Evolutionary conservation across 2,797 vertebrate species (phyloP), one percentile per base, ranked within the genome.

Genomic region (Eremophila alpestris): DNA sequence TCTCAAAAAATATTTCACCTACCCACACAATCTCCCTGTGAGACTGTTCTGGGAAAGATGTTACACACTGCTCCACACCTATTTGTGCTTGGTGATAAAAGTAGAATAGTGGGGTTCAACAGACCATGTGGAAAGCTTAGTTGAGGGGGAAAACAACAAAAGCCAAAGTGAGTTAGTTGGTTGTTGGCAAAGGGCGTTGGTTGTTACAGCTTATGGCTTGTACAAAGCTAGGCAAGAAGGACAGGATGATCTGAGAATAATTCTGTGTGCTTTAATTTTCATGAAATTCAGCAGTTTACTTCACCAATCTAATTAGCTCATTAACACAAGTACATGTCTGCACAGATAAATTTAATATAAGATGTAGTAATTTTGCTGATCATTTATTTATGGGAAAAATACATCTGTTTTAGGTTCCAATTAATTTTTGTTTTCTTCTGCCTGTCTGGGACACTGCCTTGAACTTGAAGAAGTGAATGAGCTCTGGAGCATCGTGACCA

Each of bases 21-120:
- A 58, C 79, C 51, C 52, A 83, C 79, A 94, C 46, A 91, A n/a
- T 19, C 26, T 85, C 62, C 86, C 82, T 75, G 56, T n/a, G 64
- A 93, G 46, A 83, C 75, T 85, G 49, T 69, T 91, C 76, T 92
- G 49, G n/a, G 45, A 89, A 93, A 88, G 30, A 88, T 49, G 32
- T 48, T 84, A 51, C 32, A 59, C 12, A 24, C 32, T 89, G 22
- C 26, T 87, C 36, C 32, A 26, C 11, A 74, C 69, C n/a, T 84
- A 80, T 87, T 82, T 84, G 54, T 74, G 36, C 26, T 81, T 78
- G 46, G 45, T 49, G 49, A 38, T 89, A 58, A 82, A 73, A 93
- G 82, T 7, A 89, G 45, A 86, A 64, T 24, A 70, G 14, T 16
- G 13, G 10, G 10, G 19, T n/a, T 49, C 67, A 79, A 78, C 10